Conservation (phyloP, 2,797 vertebrate species). For the Mycteria americana region DNA sequence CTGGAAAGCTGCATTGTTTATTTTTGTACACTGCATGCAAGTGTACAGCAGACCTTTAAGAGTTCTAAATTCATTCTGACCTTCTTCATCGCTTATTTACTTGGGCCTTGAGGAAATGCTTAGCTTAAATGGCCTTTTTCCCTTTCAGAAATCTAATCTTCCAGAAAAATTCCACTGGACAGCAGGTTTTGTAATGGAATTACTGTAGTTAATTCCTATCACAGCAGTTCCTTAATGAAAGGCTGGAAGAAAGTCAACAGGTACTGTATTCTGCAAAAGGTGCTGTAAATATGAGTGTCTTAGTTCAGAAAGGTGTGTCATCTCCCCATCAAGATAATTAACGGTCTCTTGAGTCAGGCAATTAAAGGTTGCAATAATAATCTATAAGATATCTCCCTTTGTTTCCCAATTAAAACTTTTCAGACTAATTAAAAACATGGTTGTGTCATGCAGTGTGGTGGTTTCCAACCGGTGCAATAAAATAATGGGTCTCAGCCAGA, state of each 20-base stretch:
- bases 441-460: constrained; percentile 42
- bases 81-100: constrained; percentile 60
- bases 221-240: constrained; percentile 75
- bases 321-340: constrained; percentile 57
- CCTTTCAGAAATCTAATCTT: constrained; percentile 70
- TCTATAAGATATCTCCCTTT: constrained; percentile 52
- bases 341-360: constrained; percentile 46
- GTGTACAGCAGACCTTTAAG: constrained; percentile 60
- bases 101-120: constrained; percentile 39
- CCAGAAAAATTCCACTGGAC: constrained; percentile 70
- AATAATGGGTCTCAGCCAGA: constrained; percentile 46
- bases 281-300: constrained; percentile 41
- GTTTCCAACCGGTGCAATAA: constrained; percentile 23
- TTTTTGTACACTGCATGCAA: constrained; percentile 25
- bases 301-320: constrained; percentile 54
- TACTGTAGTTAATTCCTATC: constrained; percentile 67
- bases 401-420: constrained; percentile 65
- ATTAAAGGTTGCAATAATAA: constrained; percentile 65
- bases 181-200: constrained; percentile 70
- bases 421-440: constrained; percentile 64
- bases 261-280: constrained; percentile 41
- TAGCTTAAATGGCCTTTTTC: constrained; percentile 58
- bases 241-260: constrained; percentile 66
- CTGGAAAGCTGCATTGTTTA: constrained; percentile 61
- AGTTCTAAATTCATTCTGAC: constrained; percentile 58